Evolutionary conservation across 2,888 invertebrate species (phyloP).

Genomic region (Steromphala cineraria): DNA sequence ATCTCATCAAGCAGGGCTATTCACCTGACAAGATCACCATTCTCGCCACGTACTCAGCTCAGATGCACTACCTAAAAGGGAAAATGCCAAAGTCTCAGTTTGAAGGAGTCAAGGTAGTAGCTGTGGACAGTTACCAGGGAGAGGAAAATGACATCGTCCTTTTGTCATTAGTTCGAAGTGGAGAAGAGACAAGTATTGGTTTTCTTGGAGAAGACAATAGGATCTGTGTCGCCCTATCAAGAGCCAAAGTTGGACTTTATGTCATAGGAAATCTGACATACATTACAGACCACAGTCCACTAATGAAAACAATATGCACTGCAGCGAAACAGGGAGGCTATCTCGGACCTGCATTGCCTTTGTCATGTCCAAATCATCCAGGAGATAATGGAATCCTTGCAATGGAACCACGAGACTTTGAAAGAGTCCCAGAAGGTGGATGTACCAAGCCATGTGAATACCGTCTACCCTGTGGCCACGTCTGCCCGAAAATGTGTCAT

Average conservation of each 20-base stretch:
- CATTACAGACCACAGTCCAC: constrained; percentile 38
- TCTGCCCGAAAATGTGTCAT: constrained; percentile 39
- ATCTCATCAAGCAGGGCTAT: constrained; percentile 70
- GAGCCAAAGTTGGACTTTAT: constrained; percentile 72
- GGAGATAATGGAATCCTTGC: constrained; percentile 31
- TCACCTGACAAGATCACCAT: constrained; percentile 63
- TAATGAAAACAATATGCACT: constrained; percentile 45
- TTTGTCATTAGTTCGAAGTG: constrained; percentile 73
- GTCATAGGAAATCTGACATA: constrained; percentile 69
- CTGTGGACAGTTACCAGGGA: constrained; percentile 73
- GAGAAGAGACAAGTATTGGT: constrained; percentile 62
- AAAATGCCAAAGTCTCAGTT: constrained; percentile 50
- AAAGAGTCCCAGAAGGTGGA: constrained; percentile 53
- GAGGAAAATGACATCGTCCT: constrained; percentile 75
- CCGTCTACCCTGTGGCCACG: constrained; percentile 45
- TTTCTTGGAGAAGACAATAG: constrained; percentile 69
- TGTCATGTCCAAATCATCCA: constrained; percentile 65
- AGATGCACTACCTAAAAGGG: constrained; percentile 54
- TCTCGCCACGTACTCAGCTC: constrained; percentile 71
- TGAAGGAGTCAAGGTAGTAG: constrained; percentile 57
- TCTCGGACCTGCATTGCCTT: constrained; percentile 37
- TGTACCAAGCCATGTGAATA: constrained; percentile 53
- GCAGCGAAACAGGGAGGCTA: constrained; percentile 30
- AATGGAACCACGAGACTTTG: constrained; percentile 45
- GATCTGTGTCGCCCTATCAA: constrained; percentile 72